These are phyloP conservation scores for Calycopis cecrops DNA, from an alignment of 1,140 invertebrate genomes.

Conservation along the genomic window DNA sequence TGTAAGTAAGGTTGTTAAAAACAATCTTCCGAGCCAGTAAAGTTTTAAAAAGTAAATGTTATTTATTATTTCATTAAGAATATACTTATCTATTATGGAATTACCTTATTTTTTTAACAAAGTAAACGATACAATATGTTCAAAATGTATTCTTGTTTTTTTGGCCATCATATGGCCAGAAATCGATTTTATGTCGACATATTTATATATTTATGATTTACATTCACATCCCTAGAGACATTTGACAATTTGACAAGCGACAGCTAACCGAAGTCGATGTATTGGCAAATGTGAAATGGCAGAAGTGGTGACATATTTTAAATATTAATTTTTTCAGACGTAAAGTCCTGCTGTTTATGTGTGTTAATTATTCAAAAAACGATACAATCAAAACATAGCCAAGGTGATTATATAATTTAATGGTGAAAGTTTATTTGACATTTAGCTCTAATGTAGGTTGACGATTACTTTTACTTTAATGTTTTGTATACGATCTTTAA, in stretches of 20 bases:
- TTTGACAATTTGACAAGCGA: constrained; percentile 19
- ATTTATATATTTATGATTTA: no score
- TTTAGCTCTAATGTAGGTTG: constrained; percentile 28
- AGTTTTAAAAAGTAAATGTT: no score
- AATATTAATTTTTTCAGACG: constrained; percentile 27
- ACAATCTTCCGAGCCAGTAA: no score
- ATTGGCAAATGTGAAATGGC: constrained; percentile 21
- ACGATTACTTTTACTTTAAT: constrained; percentile 45
- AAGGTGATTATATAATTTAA: constrained; percentile 41
- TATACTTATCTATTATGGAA: no score
- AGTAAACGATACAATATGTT: no score
- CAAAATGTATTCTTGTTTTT: no score
- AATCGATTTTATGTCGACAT: no score
- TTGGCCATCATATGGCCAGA: no score
- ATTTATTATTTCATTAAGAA: no score
- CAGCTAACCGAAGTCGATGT: constrained; percentile 21
- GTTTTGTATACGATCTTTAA: constrained; percentile 23
- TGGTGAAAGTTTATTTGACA: constrained; percentile 46
- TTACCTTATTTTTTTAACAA: no score
- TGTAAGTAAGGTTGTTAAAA: no score
- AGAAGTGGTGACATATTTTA: constrained; percentile 37
- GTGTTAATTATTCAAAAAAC: constrained; percentile 22
- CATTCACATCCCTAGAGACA: neutral
- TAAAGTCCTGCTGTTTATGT: constrained; percentile 15
- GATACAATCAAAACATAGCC: constrained; percentile 4